phyloP scores from a whole-genome alignment of 1,140 invertebrate species.

The Rhyacophila brunnea region DNA sequence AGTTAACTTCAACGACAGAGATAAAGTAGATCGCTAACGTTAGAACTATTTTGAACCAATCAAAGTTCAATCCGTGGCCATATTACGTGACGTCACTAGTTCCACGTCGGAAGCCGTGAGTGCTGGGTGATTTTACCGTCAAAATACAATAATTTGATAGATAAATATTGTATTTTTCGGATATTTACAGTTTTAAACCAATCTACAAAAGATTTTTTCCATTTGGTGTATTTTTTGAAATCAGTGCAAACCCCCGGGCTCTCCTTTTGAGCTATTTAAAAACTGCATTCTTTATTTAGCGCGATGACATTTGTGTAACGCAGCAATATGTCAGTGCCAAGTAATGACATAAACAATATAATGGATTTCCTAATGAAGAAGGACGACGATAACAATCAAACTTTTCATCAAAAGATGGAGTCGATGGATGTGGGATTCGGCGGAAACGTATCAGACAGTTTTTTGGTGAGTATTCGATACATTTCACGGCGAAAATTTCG shows the following conservation, averaged over 20 bases:
- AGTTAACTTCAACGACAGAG: too few relatives aligned
- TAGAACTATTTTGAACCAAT: constrained; percentile 39
- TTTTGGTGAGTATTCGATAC: constrained; percentile 21
- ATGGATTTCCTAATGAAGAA: constrained; percentile 32
- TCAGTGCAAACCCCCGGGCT: constrained; percentile 12
- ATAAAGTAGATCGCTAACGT: not conserved
- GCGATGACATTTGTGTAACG: constrained; percentile 32
- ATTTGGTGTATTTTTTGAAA: constrained; percentile 31
- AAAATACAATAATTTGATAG: not conserved
- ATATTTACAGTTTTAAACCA: constrained; percentile 29
- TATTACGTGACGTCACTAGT: constrained; percentile 54
- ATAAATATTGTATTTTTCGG: constrained; percentile 28
- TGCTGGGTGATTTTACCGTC: constrained; percentile 41
- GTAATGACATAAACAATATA: constrained; percentile 29
- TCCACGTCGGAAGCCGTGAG: constrained; percentile 53
- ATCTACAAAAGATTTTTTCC: constrained; percentile 21
- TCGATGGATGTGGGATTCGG: constrained; percentile 11
- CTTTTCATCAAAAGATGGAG: constrained; percentile 11
- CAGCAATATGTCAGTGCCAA: constrained; percentile 31
- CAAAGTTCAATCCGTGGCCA: constrained; percentile 45
- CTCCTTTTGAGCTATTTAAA: constrained; percentile 33
- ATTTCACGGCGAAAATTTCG: not conserved
- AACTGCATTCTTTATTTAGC: constrained; percentile 21
- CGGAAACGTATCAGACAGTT: constrained; percentile 18
- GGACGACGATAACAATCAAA: constrained; percentile 15